Conservation (phyloP, 2,113 vertebrate species). For the Motacilla alba region DNA sequence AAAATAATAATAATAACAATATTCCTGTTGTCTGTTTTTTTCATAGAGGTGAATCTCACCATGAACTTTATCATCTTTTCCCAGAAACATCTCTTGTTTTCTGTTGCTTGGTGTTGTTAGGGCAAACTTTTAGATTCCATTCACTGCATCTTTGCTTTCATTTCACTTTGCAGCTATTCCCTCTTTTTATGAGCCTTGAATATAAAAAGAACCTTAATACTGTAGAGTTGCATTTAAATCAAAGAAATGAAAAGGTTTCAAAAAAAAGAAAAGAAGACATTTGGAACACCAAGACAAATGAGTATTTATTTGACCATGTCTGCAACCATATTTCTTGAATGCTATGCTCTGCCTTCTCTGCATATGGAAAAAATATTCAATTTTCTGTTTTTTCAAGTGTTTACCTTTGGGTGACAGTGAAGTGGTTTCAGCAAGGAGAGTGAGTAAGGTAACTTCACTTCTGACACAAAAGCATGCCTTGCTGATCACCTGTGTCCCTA, state of each 20-base stretch:
- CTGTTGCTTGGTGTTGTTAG: not conserved
- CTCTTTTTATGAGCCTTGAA: not conserved
- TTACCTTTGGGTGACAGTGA: not conserved
- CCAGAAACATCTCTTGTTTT: not conserved
- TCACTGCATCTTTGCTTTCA: not conserved
- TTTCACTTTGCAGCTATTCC: not conserved
- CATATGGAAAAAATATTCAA: not conserved
- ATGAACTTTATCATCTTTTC: not conserved
- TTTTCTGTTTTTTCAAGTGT: not conserved
- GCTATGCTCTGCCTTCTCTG: not conserved
- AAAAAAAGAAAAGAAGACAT: not conserved
- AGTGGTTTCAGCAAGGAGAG: not conserved
- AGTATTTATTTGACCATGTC: not conserved
- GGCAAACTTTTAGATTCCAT: not conserved
- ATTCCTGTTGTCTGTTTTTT: not conserved
- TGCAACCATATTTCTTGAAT: not conserved
- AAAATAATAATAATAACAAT: not conserved
- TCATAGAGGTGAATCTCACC: not conserved
- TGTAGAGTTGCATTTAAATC: not conserved
- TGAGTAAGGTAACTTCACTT: not conserved
- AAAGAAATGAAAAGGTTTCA: not conserved
- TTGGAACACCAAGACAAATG: not conserved
- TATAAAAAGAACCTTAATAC: not conserved
- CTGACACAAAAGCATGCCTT: not conserved
- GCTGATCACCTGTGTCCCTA: not conserved